Evolutionary conservation across 2,113 vertebrate species (phyloP).

Genomic region (Colaptes auratus): DNA sequence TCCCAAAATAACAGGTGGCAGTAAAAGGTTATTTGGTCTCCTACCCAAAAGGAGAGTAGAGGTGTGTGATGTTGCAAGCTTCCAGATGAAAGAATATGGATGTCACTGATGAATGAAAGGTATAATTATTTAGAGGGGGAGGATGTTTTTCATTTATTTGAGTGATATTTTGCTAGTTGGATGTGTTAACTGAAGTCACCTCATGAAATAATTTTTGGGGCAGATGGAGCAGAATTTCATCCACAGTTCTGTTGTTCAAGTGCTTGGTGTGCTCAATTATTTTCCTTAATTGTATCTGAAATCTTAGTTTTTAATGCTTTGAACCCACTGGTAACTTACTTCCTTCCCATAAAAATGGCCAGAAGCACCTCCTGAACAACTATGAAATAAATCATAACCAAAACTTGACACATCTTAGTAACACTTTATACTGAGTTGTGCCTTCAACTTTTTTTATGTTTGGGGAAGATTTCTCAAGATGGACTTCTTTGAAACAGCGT

Average conservation of each 20-base stretch:
- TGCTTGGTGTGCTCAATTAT: background rate
- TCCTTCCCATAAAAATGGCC: background rate
- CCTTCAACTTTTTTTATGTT: background rate
- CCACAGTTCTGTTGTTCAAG: background rate
- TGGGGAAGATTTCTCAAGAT: background rate
- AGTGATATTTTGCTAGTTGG: background rate
- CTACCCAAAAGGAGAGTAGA: background rate
- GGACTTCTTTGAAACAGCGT: background rate
- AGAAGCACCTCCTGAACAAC: background rate
- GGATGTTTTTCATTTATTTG: background rate
- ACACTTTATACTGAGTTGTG: background rate
- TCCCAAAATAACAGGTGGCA: background rate
- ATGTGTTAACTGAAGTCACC: background rate
- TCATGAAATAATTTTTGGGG: background rate
- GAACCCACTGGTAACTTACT: background rate
- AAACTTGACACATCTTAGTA: background rate
- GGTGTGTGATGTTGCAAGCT: background rate
- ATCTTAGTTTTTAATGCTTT: background rate
- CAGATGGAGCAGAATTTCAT: background rate
- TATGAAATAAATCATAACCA: background rate
- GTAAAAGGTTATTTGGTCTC: background rate
- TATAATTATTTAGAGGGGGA: background rate
- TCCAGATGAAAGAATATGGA: background rate
- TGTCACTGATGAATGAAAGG: background rate
- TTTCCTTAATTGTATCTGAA: background rate